Conservation (phyloP, 2,797 vertebrate genomes). For the Lagothrix lagotricha region DNA sequence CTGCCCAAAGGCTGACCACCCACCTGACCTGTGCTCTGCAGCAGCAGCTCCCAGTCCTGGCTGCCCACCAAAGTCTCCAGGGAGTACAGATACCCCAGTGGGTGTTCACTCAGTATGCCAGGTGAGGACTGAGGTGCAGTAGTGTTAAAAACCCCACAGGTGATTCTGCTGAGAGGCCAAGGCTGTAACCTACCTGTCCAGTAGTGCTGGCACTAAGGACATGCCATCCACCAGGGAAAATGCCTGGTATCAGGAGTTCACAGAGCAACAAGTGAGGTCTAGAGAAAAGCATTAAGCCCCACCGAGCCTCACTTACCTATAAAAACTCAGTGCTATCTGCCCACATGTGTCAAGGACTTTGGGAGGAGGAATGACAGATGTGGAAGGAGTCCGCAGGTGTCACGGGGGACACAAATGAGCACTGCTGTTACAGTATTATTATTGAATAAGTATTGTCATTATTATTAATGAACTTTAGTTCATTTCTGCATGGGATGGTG, state of each 20-base stretch:
- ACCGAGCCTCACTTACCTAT: not conserved
- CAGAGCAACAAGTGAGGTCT: not conserved
- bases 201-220: not conserved
- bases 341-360: not conserved
- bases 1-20: not conserved
- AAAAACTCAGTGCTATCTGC: not conserved
- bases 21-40: not conserved
- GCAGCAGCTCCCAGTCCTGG: not conserved
- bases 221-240: not conserved
- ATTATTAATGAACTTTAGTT: fast-evolving
- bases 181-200: not conserved
- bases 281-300: not conserved
- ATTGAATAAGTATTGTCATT: not conserved
- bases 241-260: not conserved
- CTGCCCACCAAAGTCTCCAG: not conserved
- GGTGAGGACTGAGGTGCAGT: not conserved
- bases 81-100: not conserved
- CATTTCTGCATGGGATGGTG: no score
- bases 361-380: not conserved
- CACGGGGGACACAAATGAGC: not conserved
- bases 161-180: not conserved
- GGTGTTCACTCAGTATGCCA: not conserved
- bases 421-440: no score
- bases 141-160: not conserved
- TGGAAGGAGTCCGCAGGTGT: not conserved